Conservation (phyloP, 2,113 vertebrate species). For the Orthonyx spaldingii region DNA sequence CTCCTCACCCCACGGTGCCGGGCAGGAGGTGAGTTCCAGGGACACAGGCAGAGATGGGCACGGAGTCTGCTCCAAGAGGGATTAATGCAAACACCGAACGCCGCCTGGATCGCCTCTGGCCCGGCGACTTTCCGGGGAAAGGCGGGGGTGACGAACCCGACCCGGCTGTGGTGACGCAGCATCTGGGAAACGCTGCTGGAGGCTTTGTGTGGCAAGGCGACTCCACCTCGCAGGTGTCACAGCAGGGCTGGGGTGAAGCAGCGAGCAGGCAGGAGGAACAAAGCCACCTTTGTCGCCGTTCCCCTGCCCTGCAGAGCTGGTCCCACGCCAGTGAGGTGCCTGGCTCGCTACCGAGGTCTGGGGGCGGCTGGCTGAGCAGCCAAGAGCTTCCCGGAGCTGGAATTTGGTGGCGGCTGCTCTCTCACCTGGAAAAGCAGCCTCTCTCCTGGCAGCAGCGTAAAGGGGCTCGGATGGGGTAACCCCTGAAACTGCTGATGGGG, state of each 20-base stretch:
- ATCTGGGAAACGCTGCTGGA: not conserved
- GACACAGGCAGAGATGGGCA: not conserved
- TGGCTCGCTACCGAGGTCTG: accelerated
- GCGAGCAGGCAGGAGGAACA: not conserved
- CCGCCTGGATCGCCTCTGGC: not conserved
- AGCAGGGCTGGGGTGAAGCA: not conserved
- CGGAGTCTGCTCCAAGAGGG: not conserved
- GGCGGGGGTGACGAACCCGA: accelerated
- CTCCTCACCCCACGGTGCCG: accelerated
- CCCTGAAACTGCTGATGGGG: accelerated
- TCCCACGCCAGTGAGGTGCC: accelerated
- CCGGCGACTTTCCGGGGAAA: not conserved
- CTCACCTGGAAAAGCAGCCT: not conserved
- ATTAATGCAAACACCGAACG: not conserved
- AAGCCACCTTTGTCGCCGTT: not conserved
- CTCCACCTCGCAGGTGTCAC: not conserved
- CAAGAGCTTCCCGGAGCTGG: not conserved
- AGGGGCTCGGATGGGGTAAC: not conserved
- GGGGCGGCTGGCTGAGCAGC: not conserved
- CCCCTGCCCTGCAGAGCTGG: not conserved
- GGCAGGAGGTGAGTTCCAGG: not conserved
- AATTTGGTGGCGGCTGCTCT: not conserved
- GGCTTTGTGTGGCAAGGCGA: not conserved
- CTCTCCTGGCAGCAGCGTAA: not conserved
- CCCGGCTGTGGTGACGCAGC: accelerated